These are phyloP conservation scores for Petrocephalus sullivani DNA, from an alignment of 2,797 vertebrate species.

Conservation along the genomic window DNA sequence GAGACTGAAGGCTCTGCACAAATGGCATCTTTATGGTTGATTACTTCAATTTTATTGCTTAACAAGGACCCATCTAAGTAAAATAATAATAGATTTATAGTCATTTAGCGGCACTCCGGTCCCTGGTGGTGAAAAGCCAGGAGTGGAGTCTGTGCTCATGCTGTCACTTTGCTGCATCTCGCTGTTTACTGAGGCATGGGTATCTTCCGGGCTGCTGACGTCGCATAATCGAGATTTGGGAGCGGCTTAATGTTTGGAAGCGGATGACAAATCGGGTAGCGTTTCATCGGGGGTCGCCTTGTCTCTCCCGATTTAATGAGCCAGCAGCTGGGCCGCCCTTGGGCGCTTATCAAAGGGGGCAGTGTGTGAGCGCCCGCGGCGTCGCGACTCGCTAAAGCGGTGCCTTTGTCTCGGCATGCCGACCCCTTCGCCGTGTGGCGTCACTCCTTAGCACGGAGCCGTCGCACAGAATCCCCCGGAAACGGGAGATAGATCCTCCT, in stretches of 20 bases:
- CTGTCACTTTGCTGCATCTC: background rate
- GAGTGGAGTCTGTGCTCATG: background rate
- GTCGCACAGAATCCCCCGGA: conserved; percentile 18
- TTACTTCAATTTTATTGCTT: background rate
- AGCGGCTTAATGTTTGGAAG: conserved; percentile 47
- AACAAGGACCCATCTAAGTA: background rate
- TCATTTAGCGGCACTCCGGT: background rate
- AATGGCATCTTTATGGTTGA: background rate
- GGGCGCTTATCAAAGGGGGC: conserved; percentile 46
- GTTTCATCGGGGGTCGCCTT: conserved; percentile 40
- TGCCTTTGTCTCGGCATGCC: conserved; percentile 36
- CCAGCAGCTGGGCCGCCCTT: conserved; percentile 39
- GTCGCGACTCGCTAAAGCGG: conserved; percentile 26
- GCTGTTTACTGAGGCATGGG: background rate
- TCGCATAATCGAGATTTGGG: conserved; percentile 50
- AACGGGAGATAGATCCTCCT: background rate
- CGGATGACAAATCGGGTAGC: conserved; percentile 60
- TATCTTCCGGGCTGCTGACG: conserved; percentile 22
- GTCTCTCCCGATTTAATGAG: conserved; percentile 42
- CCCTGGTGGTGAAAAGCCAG: background rate
- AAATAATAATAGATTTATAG: background rate
- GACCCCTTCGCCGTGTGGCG: conserved; percentile 45
- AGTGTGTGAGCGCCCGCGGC: conserved; percentile 34
- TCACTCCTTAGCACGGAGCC: conserved; percentile 37
- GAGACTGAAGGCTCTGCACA: background rate